A percentile compares a stretch with the other conserved stretches of the same genome.
Conservation (phyloP, 2,797 vertebrate genomes). For the Tangara arthus region DNA sequence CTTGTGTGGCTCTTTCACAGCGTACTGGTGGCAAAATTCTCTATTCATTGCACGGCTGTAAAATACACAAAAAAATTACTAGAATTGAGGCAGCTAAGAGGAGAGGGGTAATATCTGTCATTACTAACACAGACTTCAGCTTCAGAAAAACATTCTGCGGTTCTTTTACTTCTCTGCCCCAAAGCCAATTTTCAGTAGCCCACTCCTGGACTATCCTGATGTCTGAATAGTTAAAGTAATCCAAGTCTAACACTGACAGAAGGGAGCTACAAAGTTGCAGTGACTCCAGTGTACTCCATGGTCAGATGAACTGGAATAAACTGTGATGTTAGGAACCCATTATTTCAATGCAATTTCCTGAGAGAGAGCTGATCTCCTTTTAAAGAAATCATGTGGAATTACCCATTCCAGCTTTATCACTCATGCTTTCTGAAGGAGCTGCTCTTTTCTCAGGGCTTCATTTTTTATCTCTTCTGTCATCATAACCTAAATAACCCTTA, state of each 20-base stretch:
- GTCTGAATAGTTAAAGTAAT: not conserved
- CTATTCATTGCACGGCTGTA: not conserved
- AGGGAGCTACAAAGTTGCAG: not conserved
- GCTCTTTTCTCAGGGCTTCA: conserved; percentile 34
- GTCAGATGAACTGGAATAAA: not conserved
- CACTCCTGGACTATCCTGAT: not conserved
- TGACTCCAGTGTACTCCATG: not conserved
- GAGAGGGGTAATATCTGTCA: not conserved
- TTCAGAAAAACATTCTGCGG: not conserved
- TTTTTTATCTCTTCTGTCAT: conserved; percentile 43
- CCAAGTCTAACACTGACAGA: not conserved
- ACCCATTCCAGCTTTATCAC: not conserved
- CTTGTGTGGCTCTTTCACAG: not conserved
- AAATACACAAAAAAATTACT: not conserved
- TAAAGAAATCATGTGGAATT: not conserved
- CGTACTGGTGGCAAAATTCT: not conserved
- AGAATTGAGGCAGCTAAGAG: not conserved
- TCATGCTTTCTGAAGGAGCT: conserved; percentile 15
- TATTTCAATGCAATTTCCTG: conserved; percentile 15
- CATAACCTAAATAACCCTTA: conserved; percentile 33
- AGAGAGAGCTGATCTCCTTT: conserved; percentile 7
- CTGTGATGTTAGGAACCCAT: not conserved
- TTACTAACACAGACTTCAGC: not conserved
- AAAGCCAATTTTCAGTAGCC: not conserved
- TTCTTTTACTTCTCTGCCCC: not conserved